Conservation (phyloP, 2,888 invertebrate species). For the Plebejus anna region DNA sequence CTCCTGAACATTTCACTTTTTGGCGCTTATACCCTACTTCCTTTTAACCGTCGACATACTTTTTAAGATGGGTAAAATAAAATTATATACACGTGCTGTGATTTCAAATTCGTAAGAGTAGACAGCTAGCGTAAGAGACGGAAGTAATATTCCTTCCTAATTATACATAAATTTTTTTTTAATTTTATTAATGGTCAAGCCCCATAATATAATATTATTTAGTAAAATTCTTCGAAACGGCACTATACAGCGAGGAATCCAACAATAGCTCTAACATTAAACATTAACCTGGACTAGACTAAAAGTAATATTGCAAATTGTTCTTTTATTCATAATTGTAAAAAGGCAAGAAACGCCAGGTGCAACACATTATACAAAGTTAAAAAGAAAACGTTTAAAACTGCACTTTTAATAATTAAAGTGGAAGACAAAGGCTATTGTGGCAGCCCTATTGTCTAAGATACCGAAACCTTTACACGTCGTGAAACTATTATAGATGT, state of each 20-base stretch:
- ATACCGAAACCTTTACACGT: conserved; percentile 39
- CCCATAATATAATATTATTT: neutral
- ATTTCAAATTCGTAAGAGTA: too few species aligned
- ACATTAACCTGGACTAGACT: conserved; percentile 29
- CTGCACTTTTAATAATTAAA: conserved; percentile 41
- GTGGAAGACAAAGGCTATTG: conserved; percentile 38
- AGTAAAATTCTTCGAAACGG: neutral
- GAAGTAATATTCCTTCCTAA: too few species aligned
- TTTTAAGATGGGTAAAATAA: too few species aligned
- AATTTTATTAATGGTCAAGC: neutral
- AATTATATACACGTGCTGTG: too few species aligned
- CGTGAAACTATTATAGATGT: conserved; percentile 28
- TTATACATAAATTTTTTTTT: neutral
- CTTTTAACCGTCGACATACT: too few species aligned
- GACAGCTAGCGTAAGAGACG: too few species aligned
- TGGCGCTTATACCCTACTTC: too few species aligned
- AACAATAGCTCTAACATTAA: conserved; percentile 15
- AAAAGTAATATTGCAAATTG: conserved; percentile 32
- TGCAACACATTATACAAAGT: conserved; percentile 32
- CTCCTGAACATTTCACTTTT: too few species aligned
- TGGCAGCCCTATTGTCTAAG: conserved; percentile 36
- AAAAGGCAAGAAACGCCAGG: conserved; percentile 30
- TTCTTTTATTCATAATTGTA: conserved; percentile 31
- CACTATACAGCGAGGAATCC: neutral
- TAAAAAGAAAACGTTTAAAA: conserved; percentile 38